Evolutionary conservation across 2,888 invertebrate species (phyloP).

Genomic region (Scelioninae gen. 1): DNA sequence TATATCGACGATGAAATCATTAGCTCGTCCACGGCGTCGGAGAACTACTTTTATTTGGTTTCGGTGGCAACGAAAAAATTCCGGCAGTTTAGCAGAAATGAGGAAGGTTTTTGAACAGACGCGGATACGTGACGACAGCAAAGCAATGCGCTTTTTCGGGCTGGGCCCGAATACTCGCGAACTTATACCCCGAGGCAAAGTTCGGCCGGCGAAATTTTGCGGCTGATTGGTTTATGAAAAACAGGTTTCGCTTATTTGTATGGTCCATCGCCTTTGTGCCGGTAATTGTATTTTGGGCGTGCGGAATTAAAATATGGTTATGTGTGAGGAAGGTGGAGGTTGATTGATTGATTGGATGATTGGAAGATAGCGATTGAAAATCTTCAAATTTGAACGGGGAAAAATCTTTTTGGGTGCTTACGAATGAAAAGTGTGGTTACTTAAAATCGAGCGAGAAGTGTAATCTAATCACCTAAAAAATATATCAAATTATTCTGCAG

Average conservation of each 20-base stretch:
- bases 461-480: too few species aligned
- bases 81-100: conserved; percentile 57
- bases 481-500: too few species aligned
- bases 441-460: too few species aligned
- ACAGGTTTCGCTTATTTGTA: conserved; percentile 18
- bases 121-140: conserved; percentile 52
- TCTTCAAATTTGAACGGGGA: too few species aligned
- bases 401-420: too few species aligned
- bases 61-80: conserved; percentile 33
- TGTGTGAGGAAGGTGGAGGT: too few species aligned
- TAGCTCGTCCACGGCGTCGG: conserved; percentile 40
- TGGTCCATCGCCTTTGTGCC: too few species aligned
- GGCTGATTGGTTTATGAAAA: conserved; percentile 55
- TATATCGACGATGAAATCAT: conserved; percentile 61
- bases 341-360: too few species aligned
- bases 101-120: conserved; percentile 51
- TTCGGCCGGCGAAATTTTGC: conserved; percentile 22
- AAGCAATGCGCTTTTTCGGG: conserved; percentile 56
- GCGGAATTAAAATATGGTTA: too few species aligned
- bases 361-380: not conserved
- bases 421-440: too few species aligned
- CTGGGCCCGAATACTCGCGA: conserved; percentile 30
- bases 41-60: conserved; percentile 1
- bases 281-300: too few species aligned
- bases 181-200: conserved; percentile 7